phyloP scores from a whole-genome alignment of 2,797 vertebrate genomes.

The Protonibea diacanthus region DNA sequence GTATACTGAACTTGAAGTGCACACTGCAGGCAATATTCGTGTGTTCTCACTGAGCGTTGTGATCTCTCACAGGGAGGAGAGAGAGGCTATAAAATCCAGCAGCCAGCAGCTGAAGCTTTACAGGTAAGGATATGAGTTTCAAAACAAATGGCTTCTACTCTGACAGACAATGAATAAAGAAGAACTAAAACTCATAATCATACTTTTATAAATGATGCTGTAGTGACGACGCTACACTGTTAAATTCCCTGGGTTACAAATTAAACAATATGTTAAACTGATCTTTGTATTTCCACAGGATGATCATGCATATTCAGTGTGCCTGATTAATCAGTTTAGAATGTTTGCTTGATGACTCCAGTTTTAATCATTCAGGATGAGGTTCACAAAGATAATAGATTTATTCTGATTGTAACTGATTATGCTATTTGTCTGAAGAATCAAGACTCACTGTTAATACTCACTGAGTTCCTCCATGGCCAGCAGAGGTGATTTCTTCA shows the following conservation, averaged over 20 bases:
- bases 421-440: slow-evolving; percentile 1
- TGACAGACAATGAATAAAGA: slow-evolving; percentile 41
- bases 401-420: slow-evolving; percentile 18
- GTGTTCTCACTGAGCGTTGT: slow-evolving; percentile 42
- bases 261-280: slow-evolving; percentile 18
- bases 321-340: too few relatives aligned
- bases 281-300: slow-evolving; percentile 16
- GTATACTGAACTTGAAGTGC: slow-evolving; percentile 46
- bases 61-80: slow-evolving; percentile 64
- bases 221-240: not conserved
- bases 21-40: slow-evolving; percentile 64
- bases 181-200: slow-evolving; percentile 27
- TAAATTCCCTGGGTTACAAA: slow-evolving; percentile 10
- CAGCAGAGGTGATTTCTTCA: too few relatives aligned
- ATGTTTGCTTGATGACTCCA: slow-evolving; percentile 10
- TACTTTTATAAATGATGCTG: slow-evolving; percentile 21
- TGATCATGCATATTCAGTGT: not conserved
- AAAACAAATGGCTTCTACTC: slow-evolving; percentile 47
- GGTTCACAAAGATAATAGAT: not conserved
- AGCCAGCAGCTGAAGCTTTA: slow-evolving; percentile 60
- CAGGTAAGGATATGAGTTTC: slow-evolving; percentile 45
- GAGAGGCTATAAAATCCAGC: slow-evolving; percentile 59
- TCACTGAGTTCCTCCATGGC: too few relatives aligned
- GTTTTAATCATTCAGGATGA: slow-evolving; percentile 17
- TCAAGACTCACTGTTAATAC: not conserved